Base-by-base conservation (phyloP, 1,140 invertebrate genomes). In the Pseudomyrmex cubaensis region DNA sequence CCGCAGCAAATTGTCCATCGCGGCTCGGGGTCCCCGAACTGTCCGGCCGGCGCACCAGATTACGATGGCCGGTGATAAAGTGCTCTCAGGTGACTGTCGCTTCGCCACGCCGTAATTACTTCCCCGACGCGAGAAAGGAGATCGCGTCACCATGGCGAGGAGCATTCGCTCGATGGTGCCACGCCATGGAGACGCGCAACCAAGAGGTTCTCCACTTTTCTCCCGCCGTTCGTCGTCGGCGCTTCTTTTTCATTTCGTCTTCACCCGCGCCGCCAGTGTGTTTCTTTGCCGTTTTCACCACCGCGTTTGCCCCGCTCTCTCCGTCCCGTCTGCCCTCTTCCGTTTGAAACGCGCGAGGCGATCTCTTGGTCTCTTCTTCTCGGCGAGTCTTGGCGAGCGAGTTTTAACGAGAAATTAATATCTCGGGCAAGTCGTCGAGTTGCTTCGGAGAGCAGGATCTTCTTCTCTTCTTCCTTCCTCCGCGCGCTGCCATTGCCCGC, bases 331-430 rank as follows among this genome's bases (percentile, higher is more conserved):
- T 59, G 66, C 9, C 64, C 52, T 78, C 56, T 74, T 67, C 57
- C 70, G 61, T 87, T 87, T 87, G 69, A 75, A 87, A 56, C 35
- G 35, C 35, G 44, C 85, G 57, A 52, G 59, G 50, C 25, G 17
- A 46, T 50, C 62, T 69, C 62, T 69, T 67, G 75, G 62, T 56
- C 17, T 70, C 22, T 72, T 84, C 75, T 61, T 70, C 86, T 74
- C 46, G 73, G 22, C 20, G 44, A 85, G 64, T 67, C 62, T 78
- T 59, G 72, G n/a, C 85, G 78, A 75, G 69, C 87, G 78, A 86
- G 84, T 89, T 89, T 89, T 89, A 89, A 89, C 85, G 84, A 89
- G 87, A 84, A 89, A 89, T 89, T 89, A 89, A 89, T 89, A 89
- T 88, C 87, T 86, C 84, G 66, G 73, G 63, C 70, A 86, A 46